Base-by-base conservation (phyloP, 2,113 vertebrate genomes). In the Nannospalax galili region DNA sequence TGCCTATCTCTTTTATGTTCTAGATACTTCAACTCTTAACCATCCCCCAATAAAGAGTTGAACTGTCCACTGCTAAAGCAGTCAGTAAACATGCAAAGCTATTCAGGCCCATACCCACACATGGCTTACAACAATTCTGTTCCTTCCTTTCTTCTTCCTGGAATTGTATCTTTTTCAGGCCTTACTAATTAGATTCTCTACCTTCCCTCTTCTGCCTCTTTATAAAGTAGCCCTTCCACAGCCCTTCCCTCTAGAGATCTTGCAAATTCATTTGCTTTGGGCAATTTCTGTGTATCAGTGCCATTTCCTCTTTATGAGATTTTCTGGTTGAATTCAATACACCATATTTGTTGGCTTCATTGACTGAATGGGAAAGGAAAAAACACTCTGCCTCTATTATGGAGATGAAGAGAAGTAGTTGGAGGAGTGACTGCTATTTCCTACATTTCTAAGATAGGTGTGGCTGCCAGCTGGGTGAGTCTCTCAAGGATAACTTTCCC, bases 61-160 rank as follows among this genome's bases (percentile, higher is more conserved):
- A 45, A 32, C 7, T 6, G 5, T 62, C 30, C 35, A 48, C 4
- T 28, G 3, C 12, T 15, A 10, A 64, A 52, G 42, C 4, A 3
- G 52, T 70, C 78, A 2, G 1, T 2, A 24, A 24, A 0, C 1
- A 12, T 24, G 35, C 37, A 24, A 45, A 9, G 1, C 16, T 24
- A 1, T 32, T 45, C 35, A 16, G 84, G 28, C 5, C 14, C 19
- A 20, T 3, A 24, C 60, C 37, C 4, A 67, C 4, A 26, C 10
- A 1, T 45, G 22, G 35, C 9, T 28, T 32, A 26, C 3, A 65
- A 5, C 19, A 22, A 10, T 9, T 56, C 69, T 62, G 16, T 22
- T 8, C n/a, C 45, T 17, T 40, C 65, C 48, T 1, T 0, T 45
- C 56, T 60, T 56, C 35, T 52, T 92, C 42, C 19, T n/a, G 10